These are phyloP conservation scores for Hylaea fasciaria DNA, from an alignment of 2,888 invertebrate species.

Conservation along the genomic window DNA sequence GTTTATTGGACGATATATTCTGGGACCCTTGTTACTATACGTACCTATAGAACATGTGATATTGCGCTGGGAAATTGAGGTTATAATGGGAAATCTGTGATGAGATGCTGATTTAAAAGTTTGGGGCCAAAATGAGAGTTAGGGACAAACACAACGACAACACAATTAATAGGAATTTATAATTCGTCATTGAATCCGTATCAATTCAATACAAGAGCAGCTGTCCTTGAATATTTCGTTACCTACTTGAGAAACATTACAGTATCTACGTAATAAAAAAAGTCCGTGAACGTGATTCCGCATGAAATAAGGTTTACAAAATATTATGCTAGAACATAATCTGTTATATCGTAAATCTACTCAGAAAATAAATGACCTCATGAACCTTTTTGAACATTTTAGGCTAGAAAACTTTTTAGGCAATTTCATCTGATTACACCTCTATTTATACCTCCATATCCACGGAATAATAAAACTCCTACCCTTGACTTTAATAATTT, in stretches of 20 bases:
- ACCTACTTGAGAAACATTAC: too few species aligned
- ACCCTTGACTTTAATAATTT: too few species aligned
- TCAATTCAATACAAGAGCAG: too few species aligned
- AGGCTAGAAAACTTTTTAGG: not conserved
- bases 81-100: conserved; percentile 41
- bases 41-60: conserved; percentile 63
- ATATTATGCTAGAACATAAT: conserved; percentile 12
- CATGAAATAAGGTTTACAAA: not conserved
- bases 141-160: too few species aligned
- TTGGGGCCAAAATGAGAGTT: not conserved
- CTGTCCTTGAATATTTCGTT: too few species aligned
- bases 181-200: too few species aligned
- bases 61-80: conserved; percentile 48
- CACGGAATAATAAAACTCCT: too few species aligned
- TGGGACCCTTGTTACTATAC: conserved; percentile 49
- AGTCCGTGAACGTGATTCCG: too few species aligned
- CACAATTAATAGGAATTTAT: too few species aligned
- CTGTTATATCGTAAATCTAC: conserved; percentile 17
- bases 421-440: not conserved
- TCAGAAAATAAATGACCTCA: conserved; percentile 20
- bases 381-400: conserved; percentile 7
- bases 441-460: too few species aligned
- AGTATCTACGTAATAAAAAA: too few species aligned
- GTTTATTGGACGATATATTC: conserved; percentile 81
- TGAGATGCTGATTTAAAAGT: conserved; percentile 22